Evolutionary conservation across 1,140 invertebrate species (phyloP), one percentile per base, ranked within the genome.

Genomic region (Drosophila erecta): DNA sequence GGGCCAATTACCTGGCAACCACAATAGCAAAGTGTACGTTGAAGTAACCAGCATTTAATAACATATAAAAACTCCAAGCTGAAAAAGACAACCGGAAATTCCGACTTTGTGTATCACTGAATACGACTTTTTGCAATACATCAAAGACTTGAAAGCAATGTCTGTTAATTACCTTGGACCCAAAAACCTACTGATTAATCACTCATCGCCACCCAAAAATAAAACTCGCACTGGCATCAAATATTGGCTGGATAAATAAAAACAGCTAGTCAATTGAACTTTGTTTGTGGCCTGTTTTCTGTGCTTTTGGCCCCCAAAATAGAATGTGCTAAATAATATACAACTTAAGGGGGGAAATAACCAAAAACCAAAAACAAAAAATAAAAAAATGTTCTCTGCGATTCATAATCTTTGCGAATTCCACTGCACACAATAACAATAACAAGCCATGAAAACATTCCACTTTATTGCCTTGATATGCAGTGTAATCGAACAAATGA

Each of bases 191-290:
- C 40, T 50, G 59, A 64, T 59, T 50, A 53, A 74, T 56, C 70
- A 44, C 65, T 50, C 51, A 54, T 53, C 44, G 59, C 50, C 41
- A 4, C 14, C 43, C 49, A 4, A 69, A 57, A 51, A 38, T 46
- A 49, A 43, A 41, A 47, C 46, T 67, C 59, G 64, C 64, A 51
- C 59, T 41, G 35, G 44, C 64, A 65, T 67, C 58, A 67, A 67
- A 67, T 50, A 67, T 64, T 64, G 58, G 14, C 58, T 41, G 64
- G 20, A 46, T 46, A 70, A 77, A 81, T 43, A 62, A 67, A 58
- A 76, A 54, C 55, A 76, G 70, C 50, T 43, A 75, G 71, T 76
- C 74, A 76, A 80, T 84, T 73, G 66, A 76, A 64, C 43, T 79
- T 60, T 59, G 59, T n/a, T 60, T 59, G 59, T 15, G 73, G 55